Base-by-base conservation (phyloP, 2,888 invertebrate species). In the Cetonia aurata region DNA sequence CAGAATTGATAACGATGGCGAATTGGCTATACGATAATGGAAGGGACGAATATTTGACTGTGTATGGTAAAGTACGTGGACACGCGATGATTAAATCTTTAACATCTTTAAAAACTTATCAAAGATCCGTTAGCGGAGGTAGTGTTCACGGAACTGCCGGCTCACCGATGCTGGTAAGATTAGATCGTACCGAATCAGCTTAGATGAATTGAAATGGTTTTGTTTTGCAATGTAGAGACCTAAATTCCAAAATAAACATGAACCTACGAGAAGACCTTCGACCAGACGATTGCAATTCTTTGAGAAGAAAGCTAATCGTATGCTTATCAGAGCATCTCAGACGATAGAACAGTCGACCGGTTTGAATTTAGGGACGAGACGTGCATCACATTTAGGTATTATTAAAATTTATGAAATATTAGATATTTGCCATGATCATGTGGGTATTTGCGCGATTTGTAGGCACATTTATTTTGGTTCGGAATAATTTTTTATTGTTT, bases 1-100 rank as follows among this genome's bases (percentile, higher is more conserved):
- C 89, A 67, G 91, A 93, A 76, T 86, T 97, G 78, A 89, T 92
- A 8, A 90, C 90, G 67, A 94, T 97, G 70, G 92, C 96, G 0
- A 89, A 89, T 56, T 98, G 98, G 98, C 87, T 98, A 25, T 91
- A 94, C 77, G 91, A 90, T 73, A 90, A 94, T 81, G 88, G 90
- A 72, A 87, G 91, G 46, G 89, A 90, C 74, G 92, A 92, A 79
- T 93, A 92, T 78, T 89, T 92, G 74, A 90, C 91, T 75, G 91
- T 93, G 17, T 94, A 93, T 82, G 90, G 92, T 1, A 88, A 89
- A 57, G 90, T 93, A 13, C 86, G 96, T 8, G 93, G 95, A 0
- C 90, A 91, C 12, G 92, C 94, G 17, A 90, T 96, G 12, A 87
- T 90, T 71, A 89, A 89, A 74, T 93, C 96, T 1, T 86, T 96